Evolutionary conservation across 2,113 vertebrate species (phyloP).

Genomic region (Ranitomeya imitator): DNA sequence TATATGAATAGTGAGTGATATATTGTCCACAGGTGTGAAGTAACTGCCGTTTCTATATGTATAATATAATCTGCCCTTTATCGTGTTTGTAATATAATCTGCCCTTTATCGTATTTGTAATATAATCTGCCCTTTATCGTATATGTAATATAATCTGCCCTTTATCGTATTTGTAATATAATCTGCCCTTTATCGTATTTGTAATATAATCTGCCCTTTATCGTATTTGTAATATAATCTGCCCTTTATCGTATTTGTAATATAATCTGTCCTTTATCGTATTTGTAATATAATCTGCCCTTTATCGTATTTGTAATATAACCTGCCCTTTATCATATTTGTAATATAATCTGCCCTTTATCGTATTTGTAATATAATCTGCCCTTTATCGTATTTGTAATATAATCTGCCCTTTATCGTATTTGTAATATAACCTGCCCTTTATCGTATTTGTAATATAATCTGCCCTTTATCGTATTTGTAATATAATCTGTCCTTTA

Average conservation of each 20-base stretch:
- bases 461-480: neutral
- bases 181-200: neutral
- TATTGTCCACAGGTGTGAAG: too few species aligned
- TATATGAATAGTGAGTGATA: slow-evolving; percentile 8
- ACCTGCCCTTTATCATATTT: neutral
- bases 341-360: too few species aligned
- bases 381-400: too few species aligned
- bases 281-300: neutral
- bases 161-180: too few species aligned
- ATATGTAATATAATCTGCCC: neutral
- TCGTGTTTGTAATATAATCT: neutral
- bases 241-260: too few species aligned
- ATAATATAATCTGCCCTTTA: neutral
- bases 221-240: too few species aligned
- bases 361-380: too few species aligned
- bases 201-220: too few species aligned
- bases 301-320: neutral
- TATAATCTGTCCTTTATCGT: neutral
- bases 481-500: neutral
- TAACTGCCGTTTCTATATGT: neutral
- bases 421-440: neutral
- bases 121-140: neutral
- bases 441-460: neutral
- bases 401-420: too few species aligned
- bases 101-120: neutral